Evolutionary conservation across 2,888 invertebrate genomes (phyloP).

Genomic region (Aspidapion aeneum): DNA sequence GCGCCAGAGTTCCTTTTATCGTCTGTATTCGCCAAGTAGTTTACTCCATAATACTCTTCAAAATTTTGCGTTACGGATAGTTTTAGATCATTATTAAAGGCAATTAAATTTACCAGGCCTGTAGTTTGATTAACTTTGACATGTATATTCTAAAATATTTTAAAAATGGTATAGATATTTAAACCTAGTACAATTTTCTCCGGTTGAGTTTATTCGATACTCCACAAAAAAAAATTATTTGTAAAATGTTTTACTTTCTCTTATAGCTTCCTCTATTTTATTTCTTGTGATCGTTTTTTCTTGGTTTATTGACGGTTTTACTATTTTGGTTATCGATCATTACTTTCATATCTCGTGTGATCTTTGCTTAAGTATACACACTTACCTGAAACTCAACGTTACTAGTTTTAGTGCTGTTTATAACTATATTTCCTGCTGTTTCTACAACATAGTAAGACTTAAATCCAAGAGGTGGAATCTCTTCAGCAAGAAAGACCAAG

Average conservation of each 20-base stretch:
- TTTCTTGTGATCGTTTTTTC: too few relatives aligned
- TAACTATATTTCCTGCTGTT: background rate
- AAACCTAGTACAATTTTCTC: too few relatives aligned
- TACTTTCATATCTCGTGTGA: too few relatives aligned
- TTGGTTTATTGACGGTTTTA: too few relatives aligned
- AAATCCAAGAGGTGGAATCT: slow-evolving; percentile 1
- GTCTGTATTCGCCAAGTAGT: slow-evolving; percentile 56
- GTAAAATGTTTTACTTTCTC: too few relatives aligned
- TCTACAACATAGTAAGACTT: slow-evolving; percentile 4
- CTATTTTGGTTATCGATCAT: too few relatives aligned
- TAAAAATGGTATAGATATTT: too few relatives aligned
- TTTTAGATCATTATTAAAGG: slow-evolving; percentile 19
- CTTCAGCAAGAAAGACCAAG: slow-evolving; percentile 1
- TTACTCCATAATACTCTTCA: slow-evolving; percentile 49
- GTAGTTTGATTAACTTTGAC: slow-evolving; percentile 51
- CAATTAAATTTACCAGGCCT: slow-evolving; percentile 21
- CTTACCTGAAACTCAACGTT: background rate
- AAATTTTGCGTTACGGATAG: slow-evolving; percentile 23
- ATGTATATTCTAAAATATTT: slow-evolving; percentile 28
- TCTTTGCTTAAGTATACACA: too few relatives aligned
- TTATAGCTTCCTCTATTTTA: too few relatives aligned
- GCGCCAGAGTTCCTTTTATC: slow-evolving; percentile 76
- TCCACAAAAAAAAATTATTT: too few relatives aligned
- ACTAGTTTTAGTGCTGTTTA: background rate
- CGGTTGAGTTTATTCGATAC: too few relatives aligned